These are phyloP conservation scores for Chironomus striatipennis DNA, from an alignment of 1,140 invertebrate species.

Conservation along the genomic window DNA sequence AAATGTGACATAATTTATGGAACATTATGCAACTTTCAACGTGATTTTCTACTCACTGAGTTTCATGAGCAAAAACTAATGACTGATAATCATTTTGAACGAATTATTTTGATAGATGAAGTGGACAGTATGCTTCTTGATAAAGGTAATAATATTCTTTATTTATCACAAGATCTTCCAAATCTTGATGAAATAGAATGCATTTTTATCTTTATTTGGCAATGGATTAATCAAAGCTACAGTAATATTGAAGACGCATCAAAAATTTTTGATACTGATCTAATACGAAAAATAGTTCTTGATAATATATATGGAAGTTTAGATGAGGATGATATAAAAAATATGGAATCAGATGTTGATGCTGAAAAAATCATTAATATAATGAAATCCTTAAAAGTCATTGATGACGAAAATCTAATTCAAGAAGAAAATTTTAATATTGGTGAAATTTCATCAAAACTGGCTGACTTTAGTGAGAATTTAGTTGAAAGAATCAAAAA, in stretches of 20 bases:
- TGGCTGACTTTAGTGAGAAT: too few species aligned
- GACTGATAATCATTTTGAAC: slow-evolving; percentile 28
- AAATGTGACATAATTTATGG: too few species aligned
- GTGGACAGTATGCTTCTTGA: slow-evolving; percentile 40
- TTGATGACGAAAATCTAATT: too few species aligned
- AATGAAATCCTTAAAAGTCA: too few species aligned
- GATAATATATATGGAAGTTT: slow-evolving; percentile 28
- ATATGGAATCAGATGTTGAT: too few species aligned
- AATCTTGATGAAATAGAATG: slow-evolving; percentile 35
- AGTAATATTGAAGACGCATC: too few species aligned
- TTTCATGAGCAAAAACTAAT: slow-evolving; percentile 31
- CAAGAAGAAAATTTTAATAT: too few species aligned
- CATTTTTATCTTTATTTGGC: slow-evolving; percentile 37
- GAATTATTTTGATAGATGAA: slow-evolving; percentile 38
- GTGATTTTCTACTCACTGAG: slow-evolving; percentile 33
- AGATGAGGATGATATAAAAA: too few species aligned
- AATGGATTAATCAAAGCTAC: slow-evolving; percentile 30
- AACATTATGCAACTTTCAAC: slow-evolving; percentile 34
- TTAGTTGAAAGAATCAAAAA: too few species aligned
- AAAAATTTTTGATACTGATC: slow-evolving; percentile 23
- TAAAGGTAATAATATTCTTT: slow-evolving; percentile 36
- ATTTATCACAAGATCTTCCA: slow-evolving; percentile 35
- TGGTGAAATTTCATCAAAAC: too few species aligned
- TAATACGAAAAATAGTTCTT: slow-evolving; percentile 28
- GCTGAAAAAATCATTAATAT: too few species aligned